A percentile compares a stretch with the other conserved stretches of the same genome.
Evolutionary conservation across 2,113 vertebrate genomes (phyloP).

Genomic region (Ardeotis arabs): DNA sequence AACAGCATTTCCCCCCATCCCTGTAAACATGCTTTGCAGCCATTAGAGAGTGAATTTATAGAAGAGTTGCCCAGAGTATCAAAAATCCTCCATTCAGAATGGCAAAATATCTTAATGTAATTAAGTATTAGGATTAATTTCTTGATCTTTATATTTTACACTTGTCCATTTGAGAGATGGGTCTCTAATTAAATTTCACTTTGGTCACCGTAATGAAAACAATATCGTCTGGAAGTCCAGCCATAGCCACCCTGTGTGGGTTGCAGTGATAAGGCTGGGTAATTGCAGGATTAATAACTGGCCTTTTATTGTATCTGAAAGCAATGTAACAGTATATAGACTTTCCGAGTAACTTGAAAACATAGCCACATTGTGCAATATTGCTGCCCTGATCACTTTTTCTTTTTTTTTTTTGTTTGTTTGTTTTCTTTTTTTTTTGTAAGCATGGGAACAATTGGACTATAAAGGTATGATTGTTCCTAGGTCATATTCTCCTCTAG

Average conservation of each 20-base stretch:
- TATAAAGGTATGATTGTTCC: slow-evolving; percentile 44
- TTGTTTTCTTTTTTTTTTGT: neutral
- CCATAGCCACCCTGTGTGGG: slow-evolving; percentile 59
- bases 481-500: slow-evolving; percentile 60
- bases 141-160: slow-evolving; percentile 60
- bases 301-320: slow-evolving; percentile 69
- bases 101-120: slow-evolving; percentile 65
- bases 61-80: neutral
- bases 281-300: slow-evolving; percentile 75
- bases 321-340: slow-evolving; percentile 46
- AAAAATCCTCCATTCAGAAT: slow-evolving; percentile 24
- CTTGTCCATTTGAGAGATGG: slow-evolving; percentile 61
- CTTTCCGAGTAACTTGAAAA: slow-evolving; percentile 64
- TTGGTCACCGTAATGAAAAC: slow-evolving; percentile 68
- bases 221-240: slow-evolving; percentile 48
- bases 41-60: slow-evolving; percentile 15
- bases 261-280: slow-evolving; percentile 67
- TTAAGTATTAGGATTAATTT: slow-evolving; percentile 71
- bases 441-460: slow-evolving; percentile 10
- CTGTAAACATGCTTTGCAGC: neutral
- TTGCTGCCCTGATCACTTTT: slow-evolving; percentile 28
- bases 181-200: slow-evolving; percentile 73
- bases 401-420: neutral
- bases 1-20: neutral
- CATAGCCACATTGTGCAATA: slow-evolving; percentile 32